Conservation (phyloP, 2,113 vertebrate species). For the Siniperca chuatsi region DNA sequence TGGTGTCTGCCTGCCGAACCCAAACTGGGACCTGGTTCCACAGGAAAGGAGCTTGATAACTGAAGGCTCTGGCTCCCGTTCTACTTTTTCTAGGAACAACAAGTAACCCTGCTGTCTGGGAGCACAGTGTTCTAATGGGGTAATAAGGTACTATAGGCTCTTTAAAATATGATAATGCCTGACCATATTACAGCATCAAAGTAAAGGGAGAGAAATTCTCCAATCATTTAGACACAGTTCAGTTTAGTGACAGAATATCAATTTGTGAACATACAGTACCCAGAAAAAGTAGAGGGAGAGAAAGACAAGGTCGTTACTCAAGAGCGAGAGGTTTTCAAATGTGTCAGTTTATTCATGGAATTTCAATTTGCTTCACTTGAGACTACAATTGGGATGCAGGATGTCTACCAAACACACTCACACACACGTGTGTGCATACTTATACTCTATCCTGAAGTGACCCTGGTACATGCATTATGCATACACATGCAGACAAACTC, state of each 20-base stretch:
- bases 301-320: conserved; percentile 54
- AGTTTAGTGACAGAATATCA: conserved; percentile 50
- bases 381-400: conserved; percentile 27
- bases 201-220: conserved; percentile 16
- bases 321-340: conserved; percentile 37
- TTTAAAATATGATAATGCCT: too few species aligned
- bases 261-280: conserved; percentile 13
- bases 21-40: too few species aligned
- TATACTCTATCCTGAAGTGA: conserved; percentile 34
- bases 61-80: too few species aligned
- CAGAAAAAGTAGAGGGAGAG: neutral
- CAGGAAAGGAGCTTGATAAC: too few species aligned
- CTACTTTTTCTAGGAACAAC: too few species aligned
- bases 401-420: conserved; percentile 9
- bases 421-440: conserved; percentile 17
- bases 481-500: conserved; percentile 34
- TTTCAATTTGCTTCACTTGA: conserved; percentile 48
- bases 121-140: too few species aligned
- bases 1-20: too few species aligned
- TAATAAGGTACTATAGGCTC: too few species aligned
- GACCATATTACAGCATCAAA: neutral
- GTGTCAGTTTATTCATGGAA: conserved; percentile 47
- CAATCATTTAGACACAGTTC: conserved; percentile 8
- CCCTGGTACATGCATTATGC: conserved; percentile 52
- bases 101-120: too few species aligned